These are phyloP conservation scores for Caretta caretta DNA, from an alignment of 2,113 vertebrate genomes.

Conservation along the genomic window DNA sequence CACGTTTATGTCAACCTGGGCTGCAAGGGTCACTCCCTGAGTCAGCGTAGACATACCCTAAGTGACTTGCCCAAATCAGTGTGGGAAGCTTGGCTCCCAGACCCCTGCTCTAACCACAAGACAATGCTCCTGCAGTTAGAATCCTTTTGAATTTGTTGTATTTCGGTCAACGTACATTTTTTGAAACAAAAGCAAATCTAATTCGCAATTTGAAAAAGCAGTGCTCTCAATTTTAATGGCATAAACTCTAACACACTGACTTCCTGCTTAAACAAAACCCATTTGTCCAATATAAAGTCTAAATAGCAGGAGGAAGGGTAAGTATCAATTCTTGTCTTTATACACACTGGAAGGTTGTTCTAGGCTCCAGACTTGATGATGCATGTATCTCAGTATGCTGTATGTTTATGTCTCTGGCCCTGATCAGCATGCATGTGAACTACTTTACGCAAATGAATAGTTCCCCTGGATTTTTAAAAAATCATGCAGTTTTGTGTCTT, in stretches of 20 bases:
- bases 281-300: not conserved
- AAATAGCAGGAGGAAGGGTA: not conserved
- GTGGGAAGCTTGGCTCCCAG: not conserved
- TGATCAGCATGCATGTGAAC: accelerated
- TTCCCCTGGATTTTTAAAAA: not conserved
- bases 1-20: not conserved
- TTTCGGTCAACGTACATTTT: accelerated
- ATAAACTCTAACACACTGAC: accelerated
- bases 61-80: not conserved
- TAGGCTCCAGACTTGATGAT: not conserved
- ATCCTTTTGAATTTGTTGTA: not conserved
- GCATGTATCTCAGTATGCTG: not conserved
- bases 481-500: not conserved
- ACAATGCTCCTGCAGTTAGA: accelerated
- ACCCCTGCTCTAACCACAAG: accelerated
- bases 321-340: not conserved
- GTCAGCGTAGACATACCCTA: accelerated
- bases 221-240: not conserved
- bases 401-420: not conserved
- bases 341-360: not conserved
- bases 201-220: no score
- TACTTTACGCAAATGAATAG: not conserved
- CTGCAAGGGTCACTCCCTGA: not conserved
- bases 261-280: not conserved
- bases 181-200: not conserved